Evolutionary conservation across 2,113 vertebrate genomes (phyloP).

Genomic region (Caranx melampygus): DNA sequence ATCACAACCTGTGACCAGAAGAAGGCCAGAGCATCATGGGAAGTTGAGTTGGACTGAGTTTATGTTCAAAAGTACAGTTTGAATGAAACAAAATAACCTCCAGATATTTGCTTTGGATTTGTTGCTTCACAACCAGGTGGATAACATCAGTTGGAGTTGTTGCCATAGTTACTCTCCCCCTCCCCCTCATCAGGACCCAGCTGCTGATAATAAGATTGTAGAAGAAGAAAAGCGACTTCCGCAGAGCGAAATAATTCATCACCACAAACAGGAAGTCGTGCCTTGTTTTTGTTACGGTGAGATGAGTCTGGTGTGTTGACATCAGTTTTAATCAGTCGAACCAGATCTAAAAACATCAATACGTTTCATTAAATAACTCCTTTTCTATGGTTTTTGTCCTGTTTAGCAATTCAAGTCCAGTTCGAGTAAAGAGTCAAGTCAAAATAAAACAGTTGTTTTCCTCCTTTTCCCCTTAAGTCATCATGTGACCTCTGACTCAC

Average conservation of each 20-base stretch:
- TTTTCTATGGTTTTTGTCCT: too few species aligned
- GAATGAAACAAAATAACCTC: background rate
- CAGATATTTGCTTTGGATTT: background rate
- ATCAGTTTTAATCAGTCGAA: background rate
- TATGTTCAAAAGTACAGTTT: background rate
- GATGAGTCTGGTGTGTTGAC: background rate
- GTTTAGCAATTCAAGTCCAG: too few species aligned
- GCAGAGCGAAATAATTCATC: background rate
- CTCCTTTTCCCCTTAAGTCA: too few species aligned
- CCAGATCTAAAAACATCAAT: too few species aligned
- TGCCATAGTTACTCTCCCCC: background rate
- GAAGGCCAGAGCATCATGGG: background rate
- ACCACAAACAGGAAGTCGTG: background rate
- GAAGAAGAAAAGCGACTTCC: background rate
- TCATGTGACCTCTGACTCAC: too few species aligned
- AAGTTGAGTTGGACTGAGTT: too few species aligned
- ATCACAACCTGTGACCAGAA: slow-evolving; percentile 76
- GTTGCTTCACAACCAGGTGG: background rate
- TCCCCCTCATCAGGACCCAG: background rate
- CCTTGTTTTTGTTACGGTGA: background rate
- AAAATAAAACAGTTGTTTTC: too few species aligned
- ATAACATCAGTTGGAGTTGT: background rate
- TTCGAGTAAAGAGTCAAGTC: too few species aligned
- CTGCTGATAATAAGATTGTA: background rate
- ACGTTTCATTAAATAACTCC: too few species aligned